Percentiles rank a stretch among this genome's conserved stretches.
These are phyloP conservation scores for Palythoa caribaeorum DNA, from an alignment of 92 coral and sea anemone genomes.

Conservation along the genomic window DNA sequence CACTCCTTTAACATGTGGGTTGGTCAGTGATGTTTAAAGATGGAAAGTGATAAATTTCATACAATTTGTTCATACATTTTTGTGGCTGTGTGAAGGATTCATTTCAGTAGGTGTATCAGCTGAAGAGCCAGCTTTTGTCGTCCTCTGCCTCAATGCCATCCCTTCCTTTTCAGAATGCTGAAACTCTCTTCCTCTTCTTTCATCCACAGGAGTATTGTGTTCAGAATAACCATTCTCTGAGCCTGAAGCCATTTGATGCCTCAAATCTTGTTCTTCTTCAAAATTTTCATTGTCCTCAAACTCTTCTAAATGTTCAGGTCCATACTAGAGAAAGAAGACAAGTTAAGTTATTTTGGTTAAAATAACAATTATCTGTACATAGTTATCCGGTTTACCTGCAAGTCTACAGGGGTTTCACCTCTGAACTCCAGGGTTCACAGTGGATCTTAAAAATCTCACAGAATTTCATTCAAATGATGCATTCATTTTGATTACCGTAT, in stretches of 20 bases:
- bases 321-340: neutral
- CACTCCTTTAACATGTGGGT: too few relatives aligned
- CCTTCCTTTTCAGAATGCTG: neutral
- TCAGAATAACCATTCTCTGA: neutral
- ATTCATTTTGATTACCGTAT: too few relatives aligned
- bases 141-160: neutral
- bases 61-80: neutral
- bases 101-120: neutral
- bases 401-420: neutral
- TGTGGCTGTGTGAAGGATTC: neutral
- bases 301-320: neutral
- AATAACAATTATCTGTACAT: neutral
- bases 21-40: too few relatives aligned
- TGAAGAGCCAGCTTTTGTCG: neutral
- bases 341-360: neutral
- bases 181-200: neutral
- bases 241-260: neutral
- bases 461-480: too few relatives aligned
- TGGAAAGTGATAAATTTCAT: too few relatives aligned
- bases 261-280: neutral
- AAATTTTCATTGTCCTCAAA: neutral
- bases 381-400: neutral
- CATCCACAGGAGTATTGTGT: neutral
- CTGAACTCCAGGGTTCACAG: too few relatives aligned
- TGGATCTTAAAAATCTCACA: too few relatives aligned